phyloP scores from a whole-genome alignment of 1,140 invertebrate genomes.

The Proctacanthus coquilletti region DNA sequence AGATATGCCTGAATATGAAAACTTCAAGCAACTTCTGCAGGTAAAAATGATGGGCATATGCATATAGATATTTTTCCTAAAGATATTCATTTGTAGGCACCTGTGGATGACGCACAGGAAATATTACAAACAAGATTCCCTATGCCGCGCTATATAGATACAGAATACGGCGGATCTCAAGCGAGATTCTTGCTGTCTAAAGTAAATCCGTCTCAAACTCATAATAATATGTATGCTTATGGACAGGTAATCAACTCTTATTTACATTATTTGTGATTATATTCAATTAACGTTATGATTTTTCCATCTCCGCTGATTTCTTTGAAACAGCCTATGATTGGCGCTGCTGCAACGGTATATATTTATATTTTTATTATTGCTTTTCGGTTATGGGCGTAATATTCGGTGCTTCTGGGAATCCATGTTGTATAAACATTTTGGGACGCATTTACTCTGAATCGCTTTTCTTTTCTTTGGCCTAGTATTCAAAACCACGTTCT shows the following conservation, averaged over 20 bases:
- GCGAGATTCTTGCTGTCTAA: slow-evolving; percentile 96
- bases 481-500: too few species aligned
- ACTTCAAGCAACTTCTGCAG: slow-evolving; percentile 89
- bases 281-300: neutral
- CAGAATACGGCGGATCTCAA: slow-evolving; percentile 95
- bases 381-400: too few species aligned
- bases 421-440: too few species aligned
- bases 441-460: too few species aligned
- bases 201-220: slow-evolving; percentile 99
- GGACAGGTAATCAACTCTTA: slow-evolving; percentile 72
- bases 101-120: slow-evolving; percentile 93
- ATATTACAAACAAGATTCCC: slow-evolving; percentile 92
- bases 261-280: neutral
- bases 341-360: slow-evolving; percentile 28
- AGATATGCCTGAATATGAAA: slow-evolving; percentile 91
- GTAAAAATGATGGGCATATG: slow-evolving; percentile 1
- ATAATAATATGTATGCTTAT: slow-evolving; percentile 96
- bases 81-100: too few species aligned
- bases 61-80: neutral
- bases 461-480: too few species aligned
- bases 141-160: slow-evolving; percentile 97
- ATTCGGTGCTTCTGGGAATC: neutral
- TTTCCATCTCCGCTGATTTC: neutral
- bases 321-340: slow-evolving; percentile 18
- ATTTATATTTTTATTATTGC: too few species aligned